These are phyloP conservation scores for Neodontobutis hainanensis DNA, from an alignment of 2,113 vertebrate species.

Conservation along the genomic window DNA sequence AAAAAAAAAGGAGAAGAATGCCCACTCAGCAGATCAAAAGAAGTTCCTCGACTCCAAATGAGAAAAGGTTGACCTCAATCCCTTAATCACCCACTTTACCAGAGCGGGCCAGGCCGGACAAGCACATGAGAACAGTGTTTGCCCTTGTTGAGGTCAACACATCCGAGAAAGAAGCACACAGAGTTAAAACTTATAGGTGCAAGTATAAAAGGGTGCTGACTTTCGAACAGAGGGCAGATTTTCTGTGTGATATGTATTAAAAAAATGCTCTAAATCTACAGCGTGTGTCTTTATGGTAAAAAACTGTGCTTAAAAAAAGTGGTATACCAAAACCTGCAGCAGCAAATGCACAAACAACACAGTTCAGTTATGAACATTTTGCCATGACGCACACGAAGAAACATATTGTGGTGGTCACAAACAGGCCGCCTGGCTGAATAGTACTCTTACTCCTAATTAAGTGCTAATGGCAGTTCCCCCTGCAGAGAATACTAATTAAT, in stretches of 20 bases:
- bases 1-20: conserved; percentile 54
- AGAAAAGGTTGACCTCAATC: conserved; percentile 62
- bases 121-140: conserved; percentile 42
- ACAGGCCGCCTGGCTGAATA: conserved; percentile 70
- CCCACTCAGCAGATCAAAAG: conserved; percentile 69
- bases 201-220: conserved; percentile 1
- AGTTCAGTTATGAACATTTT: conserved; percentile 49
- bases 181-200: background rate
- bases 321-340: background rate
- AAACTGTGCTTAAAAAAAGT: too few species aligned
- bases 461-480: conserved; percentile 81
- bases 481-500: conserved; percentile 84
- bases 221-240: conserved; percentile 13
- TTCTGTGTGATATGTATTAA: background rate
- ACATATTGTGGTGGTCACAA: conserved; percentile 70
- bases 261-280: background rate
- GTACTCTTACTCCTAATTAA: conserved; percentile 80
- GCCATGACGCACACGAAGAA: conserved; percentile 49
- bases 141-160: conserved; percentile 42
- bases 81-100: conserved; percentile 62
- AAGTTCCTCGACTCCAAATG: conserved; percentile 50
- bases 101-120: conserved; percentile 5
- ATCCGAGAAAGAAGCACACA: conserved; percentile 15
- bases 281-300: too few species aligned
- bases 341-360: conserved; percentile 38